Conservation (phyloP, 2,888 invertebrate genomes). For the Linnaemya vulpina region DNA sequence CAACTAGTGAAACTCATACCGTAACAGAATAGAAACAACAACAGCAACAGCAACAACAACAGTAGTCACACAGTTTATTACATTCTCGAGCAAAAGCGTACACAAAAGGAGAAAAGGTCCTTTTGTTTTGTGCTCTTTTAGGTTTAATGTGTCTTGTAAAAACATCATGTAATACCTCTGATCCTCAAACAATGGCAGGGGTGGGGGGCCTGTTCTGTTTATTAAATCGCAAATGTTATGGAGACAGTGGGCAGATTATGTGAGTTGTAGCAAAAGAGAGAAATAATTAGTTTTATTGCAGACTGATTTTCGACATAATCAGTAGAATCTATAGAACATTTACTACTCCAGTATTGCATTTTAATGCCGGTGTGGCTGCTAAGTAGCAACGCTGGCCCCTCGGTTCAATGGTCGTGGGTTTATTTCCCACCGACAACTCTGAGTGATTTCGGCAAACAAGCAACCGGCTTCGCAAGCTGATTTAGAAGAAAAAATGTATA, state of each 20-base stretch:
- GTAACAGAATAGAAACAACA: neutral
- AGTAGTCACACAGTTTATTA: slow-evolving; percentile 31
- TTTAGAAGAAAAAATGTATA: no score
- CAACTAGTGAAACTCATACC: slow-evolving; percentile 3
- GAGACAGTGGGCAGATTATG: no score
- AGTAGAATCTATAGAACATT: no score
- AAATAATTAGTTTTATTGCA: neutral
- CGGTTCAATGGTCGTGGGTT: no score
- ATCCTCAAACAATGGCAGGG: neutral
- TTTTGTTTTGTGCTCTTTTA: neutral
- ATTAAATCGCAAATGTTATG: neutral
- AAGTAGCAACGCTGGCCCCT: no score
- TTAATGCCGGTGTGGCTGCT: no score
- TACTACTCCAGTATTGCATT: no score
- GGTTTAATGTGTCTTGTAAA: slow-evolving; percentile 49
- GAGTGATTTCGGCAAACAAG: no score
- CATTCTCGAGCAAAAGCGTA: slow-evolving; percentile 32
- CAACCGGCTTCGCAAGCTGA: no score
- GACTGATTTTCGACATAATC: no score
- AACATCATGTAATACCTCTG: slow-evolving; percentile 64
- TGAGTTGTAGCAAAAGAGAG: neutral
- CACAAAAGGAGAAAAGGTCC: slow-evolving; percentile 1
- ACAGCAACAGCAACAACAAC: slow-evolving; percentile 2
- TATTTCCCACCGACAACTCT: no score
- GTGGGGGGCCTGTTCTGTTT: slow-evolving; percentile 8